Conservation (phyloP, 2,888 invertebrate species). For the Lithosia quadra region DNA sequence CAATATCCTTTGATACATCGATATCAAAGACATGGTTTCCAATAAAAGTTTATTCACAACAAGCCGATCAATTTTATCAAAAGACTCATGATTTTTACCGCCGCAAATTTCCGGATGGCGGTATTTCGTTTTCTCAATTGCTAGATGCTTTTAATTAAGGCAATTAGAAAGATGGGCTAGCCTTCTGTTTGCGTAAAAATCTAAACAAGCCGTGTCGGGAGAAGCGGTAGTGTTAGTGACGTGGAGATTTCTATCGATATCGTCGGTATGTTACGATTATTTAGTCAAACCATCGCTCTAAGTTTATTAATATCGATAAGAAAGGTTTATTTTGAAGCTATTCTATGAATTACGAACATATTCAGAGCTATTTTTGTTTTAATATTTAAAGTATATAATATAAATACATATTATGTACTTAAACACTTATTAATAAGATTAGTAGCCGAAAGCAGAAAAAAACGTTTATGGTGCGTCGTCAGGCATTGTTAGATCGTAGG, state of each 20-base stretch:
- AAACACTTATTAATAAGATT: no score
- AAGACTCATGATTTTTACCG: constrained; percentile 34
- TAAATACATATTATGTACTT: no score
- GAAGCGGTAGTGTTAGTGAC: constrained; percentile 52
- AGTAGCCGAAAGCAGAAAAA: no score
- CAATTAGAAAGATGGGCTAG: constrained; percentile 83
- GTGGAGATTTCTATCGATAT: constrained; percentile 42
- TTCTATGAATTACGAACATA: no score
- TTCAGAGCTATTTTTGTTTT: no score
- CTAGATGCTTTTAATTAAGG: constrained; percentile 81
- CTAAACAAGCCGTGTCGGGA: constrained; percentile 78
- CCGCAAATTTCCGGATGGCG: constrained; percentile 25
- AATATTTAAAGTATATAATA: no score
- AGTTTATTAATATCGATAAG: background rate
- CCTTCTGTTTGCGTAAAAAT: constrained; percentile 83
- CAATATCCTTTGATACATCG: background rate
- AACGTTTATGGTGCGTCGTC: background rate
- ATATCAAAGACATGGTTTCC: background rate
- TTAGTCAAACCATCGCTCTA: background rate
- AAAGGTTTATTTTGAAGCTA: background rate
- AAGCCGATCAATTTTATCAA: constrained; percentile 43
- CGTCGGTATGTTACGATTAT: background rate
- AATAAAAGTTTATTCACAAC: constrained; percentile 9
- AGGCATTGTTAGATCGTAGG: background rate
- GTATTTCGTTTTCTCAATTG: constrained; percentile 65